Conservation (phyloP, 2,797 vertebrate species). For the Melanogrammus aeglefinus region DNA sequence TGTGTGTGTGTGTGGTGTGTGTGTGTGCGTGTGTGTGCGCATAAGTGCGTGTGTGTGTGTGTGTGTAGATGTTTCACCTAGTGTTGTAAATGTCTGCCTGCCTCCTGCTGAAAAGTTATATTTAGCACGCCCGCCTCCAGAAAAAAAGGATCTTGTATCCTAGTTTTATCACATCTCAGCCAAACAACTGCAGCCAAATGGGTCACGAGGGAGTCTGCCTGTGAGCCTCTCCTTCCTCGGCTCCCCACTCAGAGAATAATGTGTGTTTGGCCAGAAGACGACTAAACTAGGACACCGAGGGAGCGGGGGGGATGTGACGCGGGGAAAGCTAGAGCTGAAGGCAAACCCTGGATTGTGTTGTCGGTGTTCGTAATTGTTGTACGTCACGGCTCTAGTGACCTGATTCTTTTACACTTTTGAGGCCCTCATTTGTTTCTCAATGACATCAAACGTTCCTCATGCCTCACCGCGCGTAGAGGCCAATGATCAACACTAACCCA, state of each 20-base stretch:
- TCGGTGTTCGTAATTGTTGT: background rate
- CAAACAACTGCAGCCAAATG: constrained; percentile 38
- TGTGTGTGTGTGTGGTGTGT: constrained; percentile 15
- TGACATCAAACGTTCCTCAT: too few species aligned
- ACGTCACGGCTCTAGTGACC: background rate
- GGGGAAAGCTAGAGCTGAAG: constrained; percentile 4
- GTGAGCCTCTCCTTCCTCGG: background rate
- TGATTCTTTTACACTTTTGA: background rate
- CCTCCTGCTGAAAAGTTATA: constrained; percentile 17
- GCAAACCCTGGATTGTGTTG: too few species aligned
- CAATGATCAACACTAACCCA: too few species aligned
- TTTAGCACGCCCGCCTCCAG: constrained; percentile 23
- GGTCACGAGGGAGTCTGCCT: constrained; percentile 28
- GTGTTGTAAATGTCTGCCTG: background rate
- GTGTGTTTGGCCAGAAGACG: constrained; percentile 26
- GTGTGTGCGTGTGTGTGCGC: constrained; percentile 16
- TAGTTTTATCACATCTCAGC: constrained; percentile 46
- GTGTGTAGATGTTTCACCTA: background rate
- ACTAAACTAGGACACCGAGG: background rate
- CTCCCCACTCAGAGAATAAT: constrained; percentile 17
- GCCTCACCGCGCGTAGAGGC: too few species aligned
- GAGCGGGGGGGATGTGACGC: background rate
- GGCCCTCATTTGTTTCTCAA: background rate
- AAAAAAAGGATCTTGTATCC: constrained; percentile 17
- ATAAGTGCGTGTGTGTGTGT: background rate